A percentile compares a stretch with the other conserved stretches of the same genome.
Evolutionary conservation across 1,140 invertebrate genomes (phyloP).

Genomic region (Leptinotarsa texana): DNA sequence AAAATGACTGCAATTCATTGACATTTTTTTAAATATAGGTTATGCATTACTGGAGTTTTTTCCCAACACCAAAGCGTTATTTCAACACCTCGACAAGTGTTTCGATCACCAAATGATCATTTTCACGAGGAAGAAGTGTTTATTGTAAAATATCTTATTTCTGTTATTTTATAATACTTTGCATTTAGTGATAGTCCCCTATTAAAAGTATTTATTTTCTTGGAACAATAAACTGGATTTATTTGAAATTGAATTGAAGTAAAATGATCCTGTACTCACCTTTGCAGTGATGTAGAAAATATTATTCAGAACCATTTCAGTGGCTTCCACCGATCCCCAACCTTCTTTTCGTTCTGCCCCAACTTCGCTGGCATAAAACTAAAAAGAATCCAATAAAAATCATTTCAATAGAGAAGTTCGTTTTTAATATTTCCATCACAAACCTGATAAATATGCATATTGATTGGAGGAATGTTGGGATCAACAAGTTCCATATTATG

Average conservation of each 20-base stretch:
- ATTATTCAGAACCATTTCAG: constrained; percentile 99
- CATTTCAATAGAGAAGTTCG: not conserved
- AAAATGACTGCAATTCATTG: no score
- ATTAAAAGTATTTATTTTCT: not conserved
- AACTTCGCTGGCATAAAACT: constrained; percentile 76
- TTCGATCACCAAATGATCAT: no score
- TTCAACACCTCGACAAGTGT: no score
- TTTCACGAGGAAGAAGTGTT: no score
- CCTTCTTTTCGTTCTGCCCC: constrained; percentile 79
- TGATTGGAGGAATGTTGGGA: constrained; percentile 87
- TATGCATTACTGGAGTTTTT: no score
- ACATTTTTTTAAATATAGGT: no score
- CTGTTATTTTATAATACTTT: not conserved
- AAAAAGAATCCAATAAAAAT: constrained; percentile 20
- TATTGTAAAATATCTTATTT: not conserved
- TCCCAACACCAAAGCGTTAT: no score
- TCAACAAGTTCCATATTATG: constrained; percentile 99
- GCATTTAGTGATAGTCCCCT: not conserved
- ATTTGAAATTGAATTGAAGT: not conserved
- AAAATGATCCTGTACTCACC: constrained; percentile 59
- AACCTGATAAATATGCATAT: constrained; percentile 81
- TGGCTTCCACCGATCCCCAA: constrained; percentile 97
- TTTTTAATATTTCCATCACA: not conserved
- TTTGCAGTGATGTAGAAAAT: constrained; percentile 97
- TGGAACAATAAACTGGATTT: no score